Base-by-base conservation (phyloP, 2,113 vertebrate genomes). In the Gobiocypris rarus region DNA sequence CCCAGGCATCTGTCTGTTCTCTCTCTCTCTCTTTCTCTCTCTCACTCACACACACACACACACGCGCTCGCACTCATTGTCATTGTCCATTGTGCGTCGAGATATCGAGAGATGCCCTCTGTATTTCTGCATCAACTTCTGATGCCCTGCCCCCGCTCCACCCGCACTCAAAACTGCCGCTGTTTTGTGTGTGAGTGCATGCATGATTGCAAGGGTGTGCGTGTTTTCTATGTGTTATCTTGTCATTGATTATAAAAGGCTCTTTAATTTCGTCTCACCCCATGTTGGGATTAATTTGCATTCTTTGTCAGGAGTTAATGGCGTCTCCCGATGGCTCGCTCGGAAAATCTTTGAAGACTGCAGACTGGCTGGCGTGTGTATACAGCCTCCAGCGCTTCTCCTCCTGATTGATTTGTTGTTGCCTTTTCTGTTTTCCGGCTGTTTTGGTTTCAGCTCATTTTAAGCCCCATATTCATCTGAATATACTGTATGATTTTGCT, bases 271-370 rank as follows among this genome's bases (percentile, higher is more conserved):
- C 96, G 94, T 96, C 95, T 96, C 96, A 95, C 96, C 98, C 97
- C 97, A 97, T 97, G 96, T 97, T 95, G 96, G 95, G 96, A 98
- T 98, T 97, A 97, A 98, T 98, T 98, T 99, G 97, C 97, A 97
- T 97, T 98, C 96, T 98, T 98, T 98, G 97, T 98, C 96, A 97
- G 96, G 97, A 98, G 97, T 98, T 98, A 99, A 99, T 99, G 97
- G 97, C 97, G 97, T 98, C 98, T 92, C 91, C 91, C 87, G 88
- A 95, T 95, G 95, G 96, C 96, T 97, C 93, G 93, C 96, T 96
- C 96, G 95, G 95, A 97, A 94, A 98, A 96, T 98, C 96, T 97
- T 98, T 97, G 97, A 98, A 98, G 97, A 99, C 96, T 96, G 95
- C 94, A 95, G 96, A 97, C 95, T 97, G 95, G 97, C 97, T 96